A percentile compares a stretch with the other conserved stretches of the same genome.
Evolutionary conservation across 2,113 vertebrate species (phyloP).

Genomic region (Melanerpes formicivorus): DNA sequence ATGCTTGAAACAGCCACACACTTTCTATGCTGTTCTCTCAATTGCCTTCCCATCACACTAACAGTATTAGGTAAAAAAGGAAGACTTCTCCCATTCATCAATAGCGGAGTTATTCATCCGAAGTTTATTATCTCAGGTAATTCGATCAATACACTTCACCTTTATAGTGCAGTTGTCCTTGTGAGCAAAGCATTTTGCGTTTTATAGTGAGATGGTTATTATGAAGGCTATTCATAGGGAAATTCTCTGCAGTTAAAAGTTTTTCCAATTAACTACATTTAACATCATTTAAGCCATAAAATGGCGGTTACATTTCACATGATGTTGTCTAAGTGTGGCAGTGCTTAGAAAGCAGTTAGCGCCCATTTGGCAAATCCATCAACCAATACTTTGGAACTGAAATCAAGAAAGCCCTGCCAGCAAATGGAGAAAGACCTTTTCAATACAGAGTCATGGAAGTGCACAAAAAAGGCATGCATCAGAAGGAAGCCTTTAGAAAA

Average conservation of each 20-base stretch:
- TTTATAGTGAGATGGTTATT: constrained; percentile 69
- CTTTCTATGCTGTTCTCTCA: not conserved
- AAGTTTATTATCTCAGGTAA: constrained; percentile 73
- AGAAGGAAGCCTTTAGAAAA: not conserved
- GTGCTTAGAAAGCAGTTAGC: not conserved
- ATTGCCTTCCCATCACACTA: not conserved
- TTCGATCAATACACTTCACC: constrained; percentile 74
- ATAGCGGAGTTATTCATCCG: constrained; percentile 65
- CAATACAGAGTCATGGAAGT: not conserved
- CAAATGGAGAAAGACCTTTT: not conserved
- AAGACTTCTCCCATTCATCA: constrained; percentile 69
- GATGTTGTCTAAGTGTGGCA: constrained; percentile 24
- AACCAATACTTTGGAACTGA: not conserved
- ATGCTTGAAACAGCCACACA: not conserved
- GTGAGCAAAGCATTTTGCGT: constrained; percentile 67
- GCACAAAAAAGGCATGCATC: not conserved
- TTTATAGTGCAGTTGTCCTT: constrained; percentile 72
- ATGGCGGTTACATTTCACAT: constrained; percentile 24
- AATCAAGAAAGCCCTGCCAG: not conserved
- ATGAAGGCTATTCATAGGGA: constrained; percentile 68
- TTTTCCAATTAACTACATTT: constrained; percentile 74
- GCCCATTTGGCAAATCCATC: constrained; percentile 13
- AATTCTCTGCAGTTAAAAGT: constrained; percentile 72
- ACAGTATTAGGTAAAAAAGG: not conserved
- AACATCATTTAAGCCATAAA: constrained; percentile 60